Evolutionary conservation across 2,888 invertebrate species (phyloP), one percentile per base, ranked within the genome.

Genomic region (Papilio demoleus): DNA sequence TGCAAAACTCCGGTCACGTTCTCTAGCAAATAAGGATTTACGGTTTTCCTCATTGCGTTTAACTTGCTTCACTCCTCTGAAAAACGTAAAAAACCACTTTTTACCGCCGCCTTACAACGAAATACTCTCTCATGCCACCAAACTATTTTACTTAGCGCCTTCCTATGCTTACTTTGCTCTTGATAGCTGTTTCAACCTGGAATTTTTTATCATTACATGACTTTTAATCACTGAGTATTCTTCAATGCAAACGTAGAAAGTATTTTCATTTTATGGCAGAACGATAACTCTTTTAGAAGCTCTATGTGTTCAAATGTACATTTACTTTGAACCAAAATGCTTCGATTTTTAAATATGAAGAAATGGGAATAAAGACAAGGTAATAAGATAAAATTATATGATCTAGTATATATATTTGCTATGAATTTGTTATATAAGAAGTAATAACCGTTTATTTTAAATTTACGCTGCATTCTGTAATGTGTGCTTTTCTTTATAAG

Each of bases 1-100:
- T 68, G 68, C 68, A 68, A 68, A 68, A 68, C 68, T 65, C 68
- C 68, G 40, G 68, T 68, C 68, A 90, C 90, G 90, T 88, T 77
- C 79, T 67, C 67, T 76, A 77, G 79, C 79, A 87, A 88, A 89
- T 86, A 85, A 87, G 82, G 83, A 88, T 87, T 83, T 84, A 88
- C 79, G 81, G 79, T 75, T 76, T 72, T 75, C 73, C 71, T 72
- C 68, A 64, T 68, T 68, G 68, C 68, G 59, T 64, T 69, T 53
- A 69, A 73, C 73, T 73, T 73, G 71, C 66, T 45, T 66, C 70
- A 68, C 69, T 70, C 69, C 56, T 61, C 42, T 61, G 65, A 69
- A 79, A 83, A 86, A 85, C 88, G 87, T 90, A 90, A 91, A 91
- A 90, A 86, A 82, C 83, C 84, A 85, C 85, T 65, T 84, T 89